Conservation (phyloP, 1,140 invertebrate species). For the Myzus persicae region DNA sequence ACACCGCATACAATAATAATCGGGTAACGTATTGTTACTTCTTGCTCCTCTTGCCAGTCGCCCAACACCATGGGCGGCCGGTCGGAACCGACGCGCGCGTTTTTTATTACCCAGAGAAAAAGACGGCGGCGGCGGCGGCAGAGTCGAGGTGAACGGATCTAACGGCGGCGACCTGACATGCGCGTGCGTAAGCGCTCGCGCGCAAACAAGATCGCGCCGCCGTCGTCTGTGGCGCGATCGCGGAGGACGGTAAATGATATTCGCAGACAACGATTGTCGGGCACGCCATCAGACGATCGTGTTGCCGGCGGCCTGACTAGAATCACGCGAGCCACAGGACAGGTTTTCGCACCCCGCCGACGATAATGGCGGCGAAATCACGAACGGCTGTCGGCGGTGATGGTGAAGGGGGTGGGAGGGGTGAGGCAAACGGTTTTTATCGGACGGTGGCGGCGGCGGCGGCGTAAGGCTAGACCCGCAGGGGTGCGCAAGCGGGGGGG, state of each 20-base stretch:
- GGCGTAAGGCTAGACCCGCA: background rate
- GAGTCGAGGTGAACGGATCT: background rate
- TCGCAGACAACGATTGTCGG: background rate
- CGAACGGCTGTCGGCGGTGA: background rate
- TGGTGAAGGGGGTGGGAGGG: background rate
- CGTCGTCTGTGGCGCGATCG: background rate
- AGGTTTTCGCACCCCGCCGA: background rate
- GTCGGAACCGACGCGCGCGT: slow-evolving; percentile 2
- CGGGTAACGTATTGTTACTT: background rate
- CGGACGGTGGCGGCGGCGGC: no score
- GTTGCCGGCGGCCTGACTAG: background rate
- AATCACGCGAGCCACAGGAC: background rate
- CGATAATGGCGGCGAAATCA: background rate
- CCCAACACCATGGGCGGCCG: background rate
- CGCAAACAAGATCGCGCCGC: background rate
- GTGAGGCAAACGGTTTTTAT: background rate
- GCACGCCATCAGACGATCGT: background rate
- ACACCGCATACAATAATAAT: background rate
- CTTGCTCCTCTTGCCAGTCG: background rate
- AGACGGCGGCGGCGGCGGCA: background rate
- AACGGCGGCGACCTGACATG: background rate
- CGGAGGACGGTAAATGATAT: background rate
- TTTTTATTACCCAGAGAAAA: background rate
- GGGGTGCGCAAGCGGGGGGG: background rate
- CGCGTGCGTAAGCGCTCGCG: background rate